Base-by-base conservation (phyloP, 2,797 vertebrate genomes). In the Urocyon cinereoargenteus region DNA sequence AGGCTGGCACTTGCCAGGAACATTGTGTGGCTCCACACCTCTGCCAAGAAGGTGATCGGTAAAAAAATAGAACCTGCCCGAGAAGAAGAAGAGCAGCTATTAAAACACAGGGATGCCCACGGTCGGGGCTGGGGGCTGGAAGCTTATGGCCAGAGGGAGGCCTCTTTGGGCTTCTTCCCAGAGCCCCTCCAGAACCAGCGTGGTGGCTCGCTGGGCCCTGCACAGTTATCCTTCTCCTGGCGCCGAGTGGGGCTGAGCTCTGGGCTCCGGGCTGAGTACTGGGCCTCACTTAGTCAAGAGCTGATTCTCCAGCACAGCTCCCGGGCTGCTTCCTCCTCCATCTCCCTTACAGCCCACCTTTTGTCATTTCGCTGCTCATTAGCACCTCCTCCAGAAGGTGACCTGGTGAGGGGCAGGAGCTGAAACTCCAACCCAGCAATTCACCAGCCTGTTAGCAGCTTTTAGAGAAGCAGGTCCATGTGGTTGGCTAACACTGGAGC, bases 21-120 rank as follows among this genome's bases (percentile, higher is more conserved):
- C 53, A 84, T 84, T 91, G 86, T 93, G 68, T 49, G 75, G 86
- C 84, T 93, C 75, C 84, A 19, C 64, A 84, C 90, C 89, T 94
- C 95, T 96, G 87, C 92, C 92, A 96, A 96, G 87, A 91, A 70
- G 64, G 21, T 36, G 49, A 73, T 75, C 86, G 26, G 88, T 95
- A 77, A 96, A 77, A 96, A 97, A 95, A 81, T 55, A 91, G 93
- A 90, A 90, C 22, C 59, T 49, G 91, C 28, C 84, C 2, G 8
- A 93, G 83, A 84, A 87, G 83, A 84, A 94, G 85, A 84, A 94
- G 81, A 84, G 11, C 49, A 53, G 72, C 40, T 85, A 34, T 75
- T 61, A 78, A 79, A 83, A 68, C 2, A 34, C 24, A 0, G 6
- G 21, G 5, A n/a, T 40, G 57, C 26, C 64, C 14, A 0, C 0